phyloP scores from a whole-genome alignment of 2,888 invertebrate genomes.

The Acleris holmiana region DNA sequence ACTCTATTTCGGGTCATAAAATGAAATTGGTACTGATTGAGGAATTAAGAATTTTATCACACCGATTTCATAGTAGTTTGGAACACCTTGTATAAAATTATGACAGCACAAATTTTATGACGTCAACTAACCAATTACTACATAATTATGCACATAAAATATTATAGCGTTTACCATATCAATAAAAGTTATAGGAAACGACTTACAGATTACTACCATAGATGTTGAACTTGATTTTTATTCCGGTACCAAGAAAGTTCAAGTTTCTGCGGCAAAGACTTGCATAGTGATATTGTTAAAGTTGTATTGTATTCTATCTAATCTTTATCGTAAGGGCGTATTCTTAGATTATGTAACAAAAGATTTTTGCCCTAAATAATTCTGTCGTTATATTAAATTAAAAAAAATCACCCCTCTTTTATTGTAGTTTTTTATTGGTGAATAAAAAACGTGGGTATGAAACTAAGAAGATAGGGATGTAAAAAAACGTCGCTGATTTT shows the following conservation, averaged over 20 bases:
- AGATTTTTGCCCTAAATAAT: conserved; percentile 6
- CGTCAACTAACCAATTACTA: not conserved
- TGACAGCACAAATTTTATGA: not conserved
- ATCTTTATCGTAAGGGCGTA: conserved; percentile 16
- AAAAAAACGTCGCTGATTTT: not conserved
- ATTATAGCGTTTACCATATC: conserved; percentile 3
- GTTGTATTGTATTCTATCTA: conserved; percentile 7
- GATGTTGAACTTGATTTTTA: not conserved
- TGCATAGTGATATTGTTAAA: not conserved
- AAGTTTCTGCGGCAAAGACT: not conserved
- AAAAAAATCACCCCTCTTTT: conserved; percentile 9
- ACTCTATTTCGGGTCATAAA: too few species aligned
- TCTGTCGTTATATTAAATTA: conserved; percentile 1
- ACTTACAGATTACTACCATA: too few species aligned
- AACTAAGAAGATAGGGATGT: not conserved
- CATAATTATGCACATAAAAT: conserved; percentile 8
- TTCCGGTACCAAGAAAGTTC: not conserved
- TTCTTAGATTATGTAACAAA: conserved; percentile 9
- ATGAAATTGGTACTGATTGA: not conserved
- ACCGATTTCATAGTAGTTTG: not conserved
- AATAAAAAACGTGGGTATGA: conserved; percentile 15
- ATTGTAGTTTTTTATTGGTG: conserved; percentile 1
- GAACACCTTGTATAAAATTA: not conserved
- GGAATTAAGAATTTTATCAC: not conserved
- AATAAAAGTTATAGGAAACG: conserved; percentile 8